Evolutionary conservation across 1,140 invertebrate species (phyloP), one percentile per base, ranked within the genome.

Genomic region (Periplaneta americana): DNA sequence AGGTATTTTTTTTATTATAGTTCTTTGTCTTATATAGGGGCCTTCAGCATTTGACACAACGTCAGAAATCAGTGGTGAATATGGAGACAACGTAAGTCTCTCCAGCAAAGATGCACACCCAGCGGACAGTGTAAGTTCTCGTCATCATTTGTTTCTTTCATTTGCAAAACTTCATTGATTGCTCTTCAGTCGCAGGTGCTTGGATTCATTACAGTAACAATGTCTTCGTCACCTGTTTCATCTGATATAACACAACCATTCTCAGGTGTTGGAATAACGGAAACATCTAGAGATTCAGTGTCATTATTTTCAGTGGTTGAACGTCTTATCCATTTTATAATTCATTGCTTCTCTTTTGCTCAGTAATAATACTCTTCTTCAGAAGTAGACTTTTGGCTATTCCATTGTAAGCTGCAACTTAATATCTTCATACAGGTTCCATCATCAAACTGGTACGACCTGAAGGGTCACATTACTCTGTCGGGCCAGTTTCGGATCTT

Each of bases 11-110:
- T 84, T 85, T 57, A 57, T 57, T 5, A n/a, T 57, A 57, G 48
- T 57, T 57, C 48, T 57, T 57, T 57, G 48, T 57, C 48, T 22
- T 32, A 32, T 79, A 17, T 84, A 91, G 87, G 93, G 93, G 84
- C 91, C 92, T 31, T 89, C 90, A 5, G 88, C 84, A 32, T 84
- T 84, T 80, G 86, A 87, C 74, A 84, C 82, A 28, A 80, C 81
- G 28, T 85, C 86, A 0, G 95, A 96, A 86, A 96, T 96, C 84
- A 95, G 94, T 75, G 95, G 95, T 13, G 95, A 96, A 87, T 96
- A 95, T 84, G 95, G 95, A 57, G 95, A 96, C 85, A 96, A 95
- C 82, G 92, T 96, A 28, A 80, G 80, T 74, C 57, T 80, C 31
- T 80, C 80, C 37, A 80, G 35, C 48, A 48, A 74, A 66, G 80